These are phyloP conservation scores for Cairina moschata DNA, from an alignment of 2,113 vertebrate genomes.

Conservation along the genomic window DNA sequence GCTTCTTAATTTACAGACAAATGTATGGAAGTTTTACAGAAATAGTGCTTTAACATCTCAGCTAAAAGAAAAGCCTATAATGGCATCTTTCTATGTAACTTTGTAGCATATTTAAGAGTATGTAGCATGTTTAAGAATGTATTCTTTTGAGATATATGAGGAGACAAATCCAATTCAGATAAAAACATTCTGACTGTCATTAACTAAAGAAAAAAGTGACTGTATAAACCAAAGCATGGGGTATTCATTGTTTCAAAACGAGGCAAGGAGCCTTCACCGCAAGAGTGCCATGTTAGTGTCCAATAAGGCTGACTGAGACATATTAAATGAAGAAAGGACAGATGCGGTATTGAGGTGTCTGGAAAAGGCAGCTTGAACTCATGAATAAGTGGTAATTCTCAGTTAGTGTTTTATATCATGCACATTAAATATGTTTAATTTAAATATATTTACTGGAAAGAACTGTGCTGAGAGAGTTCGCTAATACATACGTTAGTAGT, in stretches of 20 bases:
- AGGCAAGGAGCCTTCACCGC: background rate
- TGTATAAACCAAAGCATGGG: background rate
- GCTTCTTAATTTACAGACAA: background rate
- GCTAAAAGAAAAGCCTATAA: background rate
- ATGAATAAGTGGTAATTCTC: background rate
- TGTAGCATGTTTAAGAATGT: background rate
- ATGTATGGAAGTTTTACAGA: background rate
- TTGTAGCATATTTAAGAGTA: background rate
- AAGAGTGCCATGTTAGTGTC: background rate
- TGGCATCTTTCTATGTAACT: background rate
- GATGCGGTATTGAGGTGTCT: conserved; percentile 21
- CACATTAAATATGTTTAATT: background rate
- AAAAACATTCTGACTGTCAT: background rate
- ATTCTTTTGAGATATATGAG: background rate
- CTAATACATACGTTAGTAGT: background rate
- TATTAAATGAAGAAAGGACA: background rate
- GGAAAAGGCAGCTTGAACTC: background rate
- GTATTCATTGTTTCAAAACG: background rate
- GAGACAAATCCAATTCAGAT: background rate
- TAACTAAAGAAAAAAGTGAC: background rate
- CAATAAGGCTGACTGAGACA: background rate
- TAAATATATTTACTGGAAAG: background rate
- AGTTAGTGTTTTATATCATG: background rate
- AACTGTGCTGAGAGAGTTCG: background rate
- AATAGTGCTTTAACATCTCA: background rate